Conservation (phyloP, 2,113 vertebrate genomes). For the Lagopus muta region DNA sequence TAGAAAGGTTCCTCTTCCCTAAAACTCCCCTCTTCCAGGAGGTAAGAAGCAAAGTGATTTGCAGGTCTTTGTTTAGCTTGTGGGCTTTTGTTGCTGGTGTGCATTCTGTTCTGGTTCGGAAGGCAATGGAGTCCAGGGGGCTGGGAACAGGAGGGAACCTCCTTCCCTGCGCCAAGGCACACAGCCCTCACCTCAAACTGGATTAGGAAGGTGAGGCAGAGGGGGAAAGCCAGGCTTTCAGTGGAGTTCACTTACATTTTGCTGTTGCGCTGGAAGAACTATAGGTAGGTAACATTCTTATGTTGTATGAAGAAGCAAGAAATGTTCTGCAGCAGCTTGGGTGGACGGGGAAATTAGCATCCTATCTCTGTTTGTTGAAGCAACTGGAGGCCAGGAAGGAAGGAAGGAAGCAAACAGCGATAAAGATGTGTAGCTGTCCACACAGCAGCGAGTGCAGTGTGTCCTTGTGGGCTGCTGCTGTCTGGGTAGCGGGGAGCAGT, state of each 20-base stretch:
- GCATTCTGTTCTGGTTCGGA: neutral
- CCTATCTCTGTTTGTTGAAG: neutral
- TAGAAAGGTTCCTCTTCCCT: neutral
- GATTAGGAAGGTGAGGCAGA: neutral
- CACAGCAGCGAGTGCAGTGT: rapidly evolving
- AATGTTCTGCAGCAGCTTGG: neutral
- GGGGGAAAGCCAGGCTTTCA: neutral
- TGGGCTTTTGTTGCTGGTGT: rapidly evolving
- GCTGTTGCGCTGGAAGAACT: rapidly evolving
- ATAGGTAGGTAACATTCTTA: neutral
- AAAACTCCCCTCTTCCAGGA: neutral
- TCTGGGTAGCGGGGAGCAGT: neutral
- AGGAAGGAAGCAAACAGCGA: rapidly evolving
- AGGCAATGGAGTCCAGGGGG: neutral
- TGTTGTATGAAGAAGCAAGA: neutral
- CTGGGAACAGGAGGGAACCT: neutral
- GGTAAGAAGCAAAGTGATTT: neutral
- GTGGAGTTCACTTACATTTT: rapidly evolving
- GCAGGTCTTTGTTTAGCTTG: neutral
- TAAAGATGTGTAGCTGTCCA: rapidly evolving
- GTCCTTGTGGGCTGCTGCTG: neutral
- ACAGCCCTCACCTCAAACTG: too few species aligned
- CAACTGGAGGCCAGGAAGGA: neutral
- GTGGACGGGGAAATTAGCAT: neutral
- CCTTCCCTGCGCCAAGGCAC: too few species aligned